Conservation (phyloP, 2,888 invertebrate species). For the Seira sanloemensis region DNA sequence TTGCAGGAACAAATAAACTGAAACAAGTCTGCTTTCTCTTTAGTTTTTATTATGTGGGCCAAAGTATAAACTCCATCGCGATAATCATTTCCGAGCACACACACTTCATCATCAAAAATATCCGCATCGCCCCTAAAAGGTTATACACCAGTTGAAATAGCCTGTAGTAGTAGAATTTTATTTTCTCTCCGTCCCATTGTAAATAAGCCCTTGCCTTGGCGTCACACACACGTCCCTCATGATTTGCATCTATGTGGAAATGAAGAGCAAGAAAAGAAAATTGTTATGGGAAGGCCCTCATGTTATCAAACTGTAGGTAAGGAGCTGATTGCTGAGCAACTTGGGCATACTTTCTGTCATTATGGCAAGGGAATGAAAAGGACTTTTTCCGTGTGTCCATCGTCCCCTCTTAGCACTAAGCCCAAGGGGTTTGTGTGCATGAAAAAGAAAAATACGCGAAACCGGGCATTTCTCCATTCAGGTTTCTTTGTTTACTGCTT, state of each 20-base stretch:
- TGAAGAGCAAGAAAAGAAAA: conserved; percentile 28
- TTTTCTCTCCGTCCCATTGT: too few species aligned
- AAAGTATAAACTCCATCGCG: background rate
- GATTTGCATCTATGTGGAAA: background rate
- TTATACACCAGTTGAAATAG: too few species aligned
- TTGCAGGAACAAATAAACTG: background rate
- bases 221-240: background rate
- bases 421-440: too few species aligned
- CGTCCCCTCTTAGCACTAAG: background rate
- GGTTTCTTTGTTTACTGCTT: too few species aligned
- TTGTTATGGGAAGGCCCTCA: conserved; percentile 12
- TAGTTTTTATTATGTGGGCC: background rate
- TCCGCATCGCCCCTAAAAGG: background rate
- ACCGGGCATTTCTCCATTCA: too few species aligned
- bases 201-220: background rate
- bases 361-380: background rate
- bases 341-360: background rate
- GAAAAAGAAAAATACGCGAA: too few species aligned
- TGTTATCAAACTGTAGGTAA: background rate
- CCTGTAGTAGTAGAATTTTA: too few species aligned
- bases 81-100: background rate
- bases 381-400: background rate
- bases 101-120: background rate
- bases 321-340: background rate
- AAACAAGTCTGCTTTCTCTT: background rate